A percentile compares a stretch with the other conserved stretches of the same genome.
phyloP scores from a whole-genome alignment of 2,113 vertebrate species.

The Rhynchomys soricoides region DNA sequence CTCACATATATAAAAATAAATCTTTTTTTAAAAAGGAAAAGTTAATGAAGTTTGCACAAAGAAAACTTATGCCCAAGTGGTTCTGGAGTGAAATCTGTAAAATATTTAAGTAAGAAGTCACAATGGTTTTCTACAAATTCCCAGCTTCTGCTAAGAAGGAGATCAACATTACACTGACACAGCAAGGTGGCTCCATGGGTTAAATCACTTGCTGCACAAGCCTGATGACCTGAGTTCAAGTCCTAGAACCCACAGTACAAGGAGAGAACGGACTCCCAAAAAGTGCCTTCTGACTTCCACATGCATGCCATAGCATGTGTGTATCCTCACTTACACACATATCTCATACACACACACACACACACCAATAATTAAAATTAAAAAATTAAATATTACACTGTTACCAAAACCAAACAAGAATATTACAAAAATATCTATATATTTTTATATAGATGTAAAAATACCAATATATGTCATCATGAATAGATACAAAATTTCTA shows the following conservation, averaged over 20 bases:
- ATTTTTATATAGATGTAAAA: too few relatives aligned
- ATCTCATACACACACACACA: neutral
- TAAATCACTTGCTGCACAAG: neutral
- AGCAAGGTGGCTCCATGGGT: neutral
- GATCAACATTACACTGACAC: neutral
- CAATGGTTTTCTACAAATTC: slow-evolving; percentile 15
- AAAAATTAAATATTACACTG: neutral
- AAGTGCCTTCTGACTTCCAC: neutral
- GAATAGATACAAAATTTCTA: neutral
- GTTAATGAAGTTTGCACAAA: neutral
- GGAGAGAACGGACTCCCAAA: neutral
- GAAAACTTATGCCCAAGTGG: neutral
- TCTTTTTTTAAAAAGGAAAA: neutral
- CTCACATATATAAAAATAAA: neutral
- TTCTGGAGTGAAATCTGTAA: slow-evolving; percentile 3
- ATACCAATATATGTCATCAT: neutral
- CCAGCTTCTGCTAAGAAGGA: neutral
- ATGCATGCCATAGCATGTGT: neutral
- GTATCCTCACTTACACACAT: neutral
- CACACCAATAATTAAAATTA: neutral
- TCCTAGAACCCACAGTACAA: neutral
- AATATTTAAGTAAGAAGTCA: slow-evolving; percentile 38
- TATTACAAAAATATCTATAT: neutral
- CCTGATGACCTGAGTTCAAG: neutral
- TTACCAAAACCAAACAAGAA: slow-evolving; percentile 40